A percentile compares a stretch with the other conserved stretches of the same genome.
Conservation (phyloP, 2,113 vertebrate species). For the Spermophilus dauricus region DNA sequence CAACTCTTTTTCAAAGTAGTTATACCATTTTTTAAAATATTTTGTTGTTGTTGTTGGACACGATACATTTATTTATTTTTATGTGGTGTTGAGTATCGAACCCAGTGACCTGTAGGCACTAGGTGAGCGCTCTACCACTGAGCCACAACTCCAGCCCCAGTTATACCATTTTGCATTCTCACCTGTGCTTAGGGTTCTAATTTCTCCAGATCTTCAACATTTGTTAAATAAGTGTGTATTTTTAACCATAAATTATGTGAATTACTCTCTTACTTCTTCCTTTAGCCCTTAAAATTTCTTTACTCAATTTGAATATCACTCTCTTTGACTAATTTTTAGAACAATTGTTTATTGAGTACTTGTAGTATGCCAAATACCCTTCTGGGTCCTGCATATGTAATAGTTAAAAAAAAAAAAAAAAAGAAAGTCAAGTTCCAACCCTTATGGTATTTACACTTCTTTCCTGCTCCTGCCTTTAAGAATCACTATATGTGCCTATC, state of each 20-base stretch:
- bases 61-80: too few relatives aligned
- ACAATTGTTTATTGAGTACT: not conserved
- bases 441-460: not conserved
- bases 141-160: not conserved
- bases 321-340: slow-evolving; percentile 31
- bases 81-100: too few relatives aligned
- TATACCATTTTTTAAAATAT: not conserved
- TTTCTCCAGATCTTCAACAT: slow-evolving; percentile 3
- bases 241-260: slow-evolving; percentile 15
- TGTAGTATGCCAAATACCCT: not conserved
- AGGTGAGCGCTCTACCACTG: too few relatives aligned
- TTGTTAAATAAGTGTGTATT: not conserved
- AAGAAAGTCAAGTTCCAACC: not conserved
- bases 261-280: not conserved
- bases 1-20: not conserved
- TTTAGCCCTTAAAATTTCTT: not conserved
- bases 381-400: not conserved
- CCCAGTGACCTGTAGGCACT: too few relatives aligned
- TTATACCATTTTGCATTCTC: not conserved
- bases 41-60: too few relatives aligned
- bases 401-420: slow-evolving; percentile 6
- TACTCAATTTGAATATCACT: not conserved
- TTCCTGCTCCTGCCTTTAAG: not conserved
- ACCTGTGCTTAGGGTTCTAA: not conserved
- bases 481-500: not conserved